phyloP scores from a whole-genome alignment of 1,140 invertebrate genomes.

The Pristionchus pacificus region DNA sequence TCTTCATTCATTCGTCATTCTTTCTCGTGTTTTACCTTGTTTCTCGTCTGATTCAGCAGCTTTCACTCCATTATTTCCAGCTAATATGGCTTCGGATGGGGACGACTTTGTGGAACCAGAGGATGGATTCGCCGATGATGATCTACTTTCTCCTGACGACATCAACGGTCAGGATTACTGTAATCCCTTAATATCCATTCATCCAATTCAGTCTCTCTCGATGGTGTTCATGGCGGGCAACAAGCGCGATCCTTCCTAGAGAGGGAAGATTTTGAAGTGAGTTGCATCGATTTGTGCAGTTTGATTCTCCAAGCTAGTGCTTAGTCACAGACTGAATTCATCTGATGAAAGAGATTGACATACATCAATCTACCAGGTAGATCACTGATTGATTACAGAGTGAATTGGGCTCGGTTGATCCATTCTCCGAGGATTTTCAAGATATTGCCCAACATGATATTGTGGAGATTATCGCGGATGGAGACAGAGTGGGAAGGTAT shows the following conservation, averaged over 20 bases:
- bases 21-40: not conserved
- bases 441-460: conserved; percentile 48
- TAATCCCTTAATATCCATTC: not conserved
- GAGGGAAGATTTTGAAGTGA: conserved; percentile 29
- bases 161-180: conserved; percentile 8
- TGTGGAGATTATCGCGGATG: conserved; percentile 52
- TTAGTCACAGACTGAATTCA: too few relatives aligned
- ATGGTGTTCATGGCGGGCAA: conserved; percentile 1
- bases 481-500: conserved; percentile 48
- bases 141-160: conserved; percentile 49
- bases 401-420: conserved; percentile 33
- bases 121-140: conserved; percentile 56
- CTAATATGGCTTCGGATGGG: conserved; percentile 2
- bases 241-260: conserved; percentile 30
- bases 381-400: too few relatives aligned
- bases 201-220: not conserved
- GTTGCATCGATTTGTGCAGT: not conserved
- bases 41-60: not conserved
- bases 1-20: too few relatives aligned
- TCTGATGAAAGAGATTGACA: too few relatives aligned
- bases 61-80: not conserved
- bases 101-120: conserved; percentile 40
- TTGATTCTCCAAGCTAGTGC: not conserved
- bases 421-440: conserved; percentile 51
- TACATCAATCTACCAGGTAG: too few relatives aligned